These are phyloP conservation scores for Pogonophryne albipinna DNA, from an alignment of 2,797 vertebrate species.

Conservation along the genomic window DNA sequence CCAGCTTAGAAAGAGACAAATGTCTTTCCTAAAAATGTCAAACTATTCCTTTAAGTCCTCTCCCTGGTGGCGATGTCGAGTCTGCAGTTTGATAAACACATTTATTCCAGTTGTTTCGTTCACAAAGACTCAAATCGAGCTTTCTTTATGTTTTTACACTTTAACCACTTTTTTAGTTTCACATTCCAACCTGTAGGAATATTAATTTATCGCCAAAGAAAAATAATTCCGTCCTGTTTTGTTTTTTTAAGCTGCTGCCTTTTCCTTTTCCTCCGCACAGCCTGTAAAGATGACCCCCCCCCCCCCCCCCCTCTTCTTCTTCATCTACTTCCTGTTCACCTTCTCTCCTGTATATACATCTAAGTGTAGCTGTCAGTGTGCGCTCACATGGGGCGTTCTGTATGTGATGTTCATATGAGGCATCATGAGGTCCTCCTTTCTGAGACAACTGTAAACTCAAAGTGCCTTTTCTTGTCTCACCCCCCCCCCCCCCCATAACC, in stretches of 20 bases:
- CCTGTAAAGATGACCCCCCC: slow-evolving; percentile 58
- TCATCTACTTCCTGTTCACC: slow-evolving; percentile 30
- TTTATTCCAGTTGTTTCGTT: too few species aligned
- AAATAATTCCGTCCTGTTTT: slow-evolving; percentile 52
- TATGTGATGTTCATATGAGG: slow-evolving; percentile 83
- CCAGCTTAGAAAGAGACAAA: not conserved
- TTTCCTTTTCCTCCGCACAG: slow-evolving; percentile 37
- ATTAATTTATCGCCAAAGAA: slow-evolving; percentile 77
- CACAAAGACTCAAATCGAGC: slow-evolving; percentile 13
- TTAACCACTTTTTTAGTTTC: slow-evolving; percentile 29
- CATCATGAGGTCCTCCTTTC: slow-evolving; percentile 71
- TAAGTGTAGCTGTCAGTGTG: slow-evolving; percentile 80
- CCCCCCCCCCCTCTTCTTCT: slow-evolving; percentile 37
- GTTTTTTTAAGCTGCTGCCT: slow-evolving; percentile 60
- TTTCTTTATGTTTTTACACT: slow-evolving; percentile 25
- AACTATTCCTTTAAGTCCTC: slow-evolving; percentile 6
- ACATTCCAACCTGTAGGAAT: slow-evolving; percentile 70
- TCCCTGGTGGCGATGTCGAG: too few species aligned
- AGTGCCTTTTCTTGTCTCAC: slow-evolving; percentile 86
- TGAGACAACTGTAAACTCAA: slow-evolving; percentile 88
- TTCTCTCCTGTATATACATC: slow-evolving; percentile 77
- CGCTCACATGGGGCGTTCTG: slow-evolving; percentile 78
- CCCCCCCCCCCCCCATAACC: slow-evolving; percentile 28
- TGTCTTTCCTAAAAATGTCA: too few species aligned
- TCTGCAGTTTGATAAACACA: too few species aligned